These are phyloP conservation scores for Eristalis arbustorum DNA, from an alignment of 2,888 invertebrate species.

Conservation along the genomic window DNA sequence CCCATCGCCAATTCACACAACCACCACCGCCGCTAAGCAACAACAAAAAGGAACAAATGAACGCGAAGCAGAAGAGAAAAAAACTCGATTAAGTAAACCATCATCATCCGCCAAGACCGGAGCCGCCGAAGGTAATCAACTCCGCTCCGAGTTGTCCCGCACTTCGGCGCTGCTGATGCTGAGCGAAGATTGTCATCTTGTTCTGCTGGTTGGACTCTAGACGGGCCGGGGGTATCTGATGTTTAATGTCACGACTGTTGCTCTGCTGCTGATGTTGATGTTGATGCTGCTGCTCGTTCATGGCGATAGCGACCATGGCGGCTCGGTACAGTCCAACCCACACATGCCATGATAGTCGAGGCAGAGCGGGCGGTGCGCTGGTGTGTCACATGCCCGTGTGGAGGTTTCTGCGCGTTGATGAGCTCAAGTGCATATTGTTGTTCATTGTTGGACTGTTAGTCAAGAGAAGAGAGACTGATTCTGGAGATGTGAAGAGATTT, in stretches of 20 bases:
- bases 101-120: constrained; percentile 37
- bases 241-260: constrained; percentile 39
- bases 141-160: constrained; percentile 44
- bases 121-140: constrained; percentile 43
- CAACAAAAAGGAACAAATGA: neutral
- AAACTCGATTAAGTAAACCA: constrained; percentile 28
- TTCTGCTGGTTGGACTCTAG: constrained; percentile 24
- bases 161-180: constrained; percentile 43
- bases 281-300: constrained; percentile 1
- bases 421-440: neutral
- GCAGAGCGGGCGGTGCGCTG: neutral
- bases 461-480: neutral
- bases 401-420: neutral
- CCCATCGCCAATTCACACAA: constrained; percentile 27
- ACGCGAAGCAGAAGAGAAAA: neutral
- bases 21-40: neutral
- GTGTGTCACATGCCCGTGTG: neutral
- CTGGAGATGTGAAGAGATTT: neutral
- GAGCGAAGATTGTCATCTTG: constrained; percentile 43
- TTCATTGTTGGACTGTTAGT: neutral
- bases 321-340: constrained; percentile 28
- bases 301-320: constrained; percentile 34
- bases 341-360: constrained; percentile 2
- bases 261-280: constrained; percentile 8
- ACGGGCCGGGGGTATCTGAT: constrained; percentile 24